A percentile compares a stretch with the other conserved stretches of the same genome.
These are phyloP conservation scores for Plestiodon gilberti DNA, from an alignment of 2,113 vertebrate genomes.

Conservation along the genomic window DNA sequence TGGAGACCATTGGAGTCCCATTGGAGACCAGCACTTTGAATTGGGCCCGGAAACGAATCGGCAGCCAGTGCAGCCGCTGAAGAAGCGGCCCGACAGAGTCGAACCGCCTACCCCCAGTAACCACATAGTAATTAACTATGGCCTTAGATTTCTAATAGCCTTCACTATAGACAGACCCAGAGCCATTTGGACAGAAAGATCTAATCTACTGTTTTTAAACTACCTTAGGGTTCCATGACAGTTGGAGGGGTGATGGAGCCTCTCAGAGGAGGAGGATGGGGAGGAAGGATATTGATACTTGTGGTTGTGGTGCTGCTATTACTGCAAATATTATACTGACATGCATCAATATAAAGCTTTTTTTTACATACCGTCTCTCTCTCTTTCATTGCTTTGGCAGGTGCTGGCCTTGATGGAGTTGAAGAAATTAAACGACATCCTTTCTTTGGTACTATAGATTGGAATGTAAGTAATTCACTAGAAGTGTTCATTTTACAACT, in stretches of 20 bases:
- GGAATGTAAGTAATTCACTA: constrained; percentile 84
- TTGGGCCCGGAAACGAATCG: too few relatives aligned
- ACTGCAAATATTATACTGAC: neutral
- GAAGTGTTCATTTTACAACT: neutral
- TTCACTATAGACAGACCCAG: neutral
- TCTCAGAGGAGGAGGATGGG: neutral
- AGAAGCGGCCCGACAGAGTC: too few relatives aligned
- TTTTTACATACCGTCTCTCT: neutral
- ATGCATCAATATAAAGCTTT: neutral
- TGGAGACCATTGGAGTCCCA: too few relatives aligned
- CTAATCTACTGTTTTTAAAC: neutral
- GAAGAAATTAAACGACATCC: constrained; percentile 95
- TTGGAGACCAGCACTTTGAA: too few relatives aligned
- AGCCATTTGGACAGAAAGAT: neutral
- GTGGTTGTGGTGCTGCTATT: neutral
- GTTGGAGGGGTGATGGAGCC: neutral
- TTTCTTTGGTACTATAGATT: constrained; percentile 92
- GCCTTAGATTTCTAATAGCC: neutral
- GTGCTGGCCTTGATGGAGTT: constrained; percentile 92
- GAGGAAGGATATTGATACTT: neutral
- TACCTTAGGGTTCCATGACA: neutral
- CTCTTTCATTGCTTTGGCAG: constrained; percentile 69
- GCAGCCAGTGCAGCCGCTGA: too few relatives aligned
- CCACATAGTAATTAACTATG: too few relatives aligned
- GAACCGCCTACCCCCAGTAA: too few relatives aligned